Conservation (phyloP, 1,140 invertebrate species). For the Drosophila sucinea region DNA sequence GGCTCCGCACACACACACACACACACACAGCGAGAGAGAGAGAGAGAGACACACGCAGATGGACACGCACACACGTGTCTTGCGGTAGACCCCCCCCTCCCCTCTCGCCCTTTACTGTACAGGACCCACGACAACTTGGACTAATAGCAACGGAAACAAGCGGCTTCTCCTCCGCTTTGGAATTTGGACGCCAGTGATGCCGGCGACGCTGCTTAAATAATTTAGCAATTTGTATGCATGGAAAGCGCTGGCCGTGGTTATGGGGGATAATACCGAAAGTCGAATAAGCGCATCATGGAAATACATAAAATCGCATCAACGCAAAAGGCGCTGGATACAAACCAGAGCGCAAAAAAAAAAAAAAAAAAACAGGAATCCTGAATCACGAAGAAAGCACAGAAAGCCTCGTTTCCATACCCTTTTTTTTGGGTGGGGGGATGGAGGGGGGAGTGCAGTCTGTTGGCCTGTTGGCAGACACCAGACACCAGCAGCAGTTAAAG, state of each 20-base stretch:
- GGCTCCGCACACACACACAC: slow-evolving; percentile 39
- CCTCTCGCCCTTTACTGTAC: slow-evolving; percentile 18
- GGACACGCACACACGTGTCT: slow-evolving; percentile 32
- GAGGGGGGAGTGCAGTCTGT: neutral
- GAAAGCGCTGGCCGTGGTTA: slow-evolving; percentile 67
- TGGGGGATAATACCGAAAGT: slow-evolving; percentile 67
- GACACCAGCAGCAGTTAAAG: slow-evolving; percentile 42
- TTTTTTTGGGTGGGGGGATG: neutral
- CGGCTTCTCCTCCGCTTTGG: neutral
- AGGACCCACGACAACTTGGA: slow-evolving; percentile 56
- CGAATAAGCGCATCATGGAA: slow-evolving; percentile 78
- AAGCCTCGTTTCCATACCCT: neutral
- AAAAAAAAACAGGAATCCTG: slow-evolving; percentile 25
- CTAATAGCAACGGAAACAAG: slow-evolving; percentile 61
- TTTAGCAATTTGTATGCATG: slow-evolving; percentile 81
- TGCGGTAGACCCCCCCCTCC: slow-evolving; percentile 18
- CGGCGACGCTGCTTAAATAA: slow-evolving; percentile 70
- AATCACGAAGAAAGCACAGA: too few species aligned
- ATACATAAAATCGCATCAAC: slow-evolving; percentile 79
- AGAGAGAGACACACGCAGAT: slow-evolving; percentile 17
- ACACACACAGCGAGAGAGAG: neutral
- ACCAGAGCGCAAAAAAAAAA: slow-evolving; percentile 9
- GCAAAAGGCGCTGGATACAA: slow-evolving; percentile 35
- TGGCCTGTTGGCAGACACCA: neutral
- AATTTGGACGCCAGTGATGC: slow-evolving; percentile 2